phyloP scores from a whole-genome alignment of 2,113 vertebrate species.

The Machaerirhynchus nigripectus region DNA sequence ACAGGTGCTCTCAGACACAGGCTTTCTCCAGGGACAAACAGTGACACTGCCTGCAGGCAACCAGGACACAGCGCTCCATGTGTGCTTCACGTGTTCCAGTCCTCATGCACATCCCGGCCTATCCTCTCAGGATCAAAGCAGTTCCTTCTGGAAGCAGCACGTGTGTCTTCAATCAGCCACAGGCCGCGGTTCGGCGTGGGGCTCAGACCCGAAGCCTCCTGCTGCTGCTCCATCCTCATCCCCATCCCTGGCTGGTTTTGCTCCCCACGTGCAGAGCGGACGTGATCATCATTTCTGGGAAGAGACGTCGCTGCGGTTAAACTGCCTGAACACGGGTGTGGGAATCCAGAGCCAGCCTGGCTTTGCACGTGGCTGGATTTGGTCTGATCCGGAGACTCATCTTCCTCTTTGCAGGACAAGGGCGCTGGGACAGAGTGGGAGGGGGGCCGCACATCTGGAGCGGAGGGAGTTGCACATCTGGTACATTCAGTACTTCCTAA shows the following conservation, averaged over 20 bases:
- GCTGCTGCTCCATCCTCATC: neutral
- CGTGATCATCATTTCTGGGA: neutral
- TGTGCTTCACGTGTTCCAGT: neutral
- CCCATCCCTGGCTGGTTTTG: neutral
- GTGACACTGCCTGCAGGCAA: neutral
- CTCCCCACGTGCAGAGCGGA: neutral
- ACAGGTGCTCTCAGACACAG: neutral
- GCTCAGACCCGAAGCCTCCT: neutral
- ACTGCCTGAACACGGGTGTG: neutral
- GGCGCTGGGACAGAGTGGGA: neutral
- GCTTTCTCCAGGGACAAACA: neutral
- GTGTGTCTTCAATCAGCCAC: neutral
- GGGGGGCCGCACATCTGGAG: neutral
- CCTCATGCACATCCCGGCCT: neutral
- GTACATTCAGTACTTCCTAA: slow-evolving; percentile 57
- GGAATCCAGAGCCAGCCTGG: neutral
- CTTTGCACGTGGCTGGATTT: neutral
- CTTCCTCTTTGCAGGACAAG: neutral
- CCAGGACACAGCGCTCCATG: accelerated
- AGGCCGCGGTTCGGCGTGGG: accelerated
- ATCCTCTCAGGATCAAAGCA: neutral
- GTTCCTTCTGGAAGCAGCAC: neutral
- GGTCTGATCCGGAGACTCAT: neutral
- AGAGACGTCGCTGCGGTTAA: neutral
- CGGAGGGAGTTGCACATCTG: neutral